These are phyloP conservation scores for Pygoscelis antarcticus DNA, from an alignment of 2,113 vertebrate species.

Conservation along the genomic window DNA sequence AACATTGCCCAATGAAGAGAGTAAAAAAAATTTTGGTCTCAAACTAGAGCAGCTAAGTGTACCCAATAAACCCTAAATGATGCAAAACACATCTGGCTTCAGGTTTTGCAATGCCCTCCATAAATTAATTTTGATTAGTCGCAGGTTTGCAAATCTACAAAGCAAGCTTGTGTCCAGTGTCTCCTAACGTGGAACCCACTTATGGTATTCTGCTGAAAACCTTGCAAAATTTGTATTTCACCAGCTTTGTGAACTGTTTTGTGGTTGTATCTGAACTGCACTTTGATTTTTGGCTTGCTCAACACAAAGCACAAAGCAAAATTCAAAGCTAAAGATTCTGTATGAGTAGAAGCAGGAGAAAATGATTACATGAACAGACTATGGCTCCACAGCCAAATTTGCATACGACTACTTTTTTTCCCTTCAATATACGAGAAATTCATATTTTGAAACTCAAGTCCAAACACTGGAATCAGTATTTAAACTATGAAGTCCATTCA, in stretches of 20 bases:
- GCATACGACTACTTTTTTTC: not conserved
- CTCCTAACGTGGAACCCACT: not conserved
- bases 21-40: not conserved
- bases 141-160: conserved; percentile 34
- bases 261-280: not conserved
- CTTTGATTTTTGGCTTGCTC: not conserved
- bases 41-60: not conserved
- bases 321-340: not conserved
- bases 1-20: not conserved
- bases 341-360: not conserved
- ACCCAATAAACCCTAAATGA: conserved; percentile 38
- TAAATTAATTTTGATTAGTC: conserved; percentile 53
- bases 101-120: conserved; percentile 29
- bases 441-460: not conserved
- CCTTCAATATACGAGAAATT: not conserved
- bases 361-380: not conserved
- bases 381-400: not conserved
- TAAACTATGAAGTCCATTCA: not conserved
- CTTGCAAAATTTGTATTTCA: not conserved
- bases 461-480: not conserved
- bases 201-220: not conserved
- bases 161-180: not conserved
- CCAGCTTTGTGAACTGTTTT: not conserved
- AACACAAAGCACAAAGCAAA: not conserved
- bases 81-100: conserved; percentile 45